phyloP scores from a whole-genome alignment of 1,140 invertebrate genomes.

The Vanessa atalanta region DNA sequence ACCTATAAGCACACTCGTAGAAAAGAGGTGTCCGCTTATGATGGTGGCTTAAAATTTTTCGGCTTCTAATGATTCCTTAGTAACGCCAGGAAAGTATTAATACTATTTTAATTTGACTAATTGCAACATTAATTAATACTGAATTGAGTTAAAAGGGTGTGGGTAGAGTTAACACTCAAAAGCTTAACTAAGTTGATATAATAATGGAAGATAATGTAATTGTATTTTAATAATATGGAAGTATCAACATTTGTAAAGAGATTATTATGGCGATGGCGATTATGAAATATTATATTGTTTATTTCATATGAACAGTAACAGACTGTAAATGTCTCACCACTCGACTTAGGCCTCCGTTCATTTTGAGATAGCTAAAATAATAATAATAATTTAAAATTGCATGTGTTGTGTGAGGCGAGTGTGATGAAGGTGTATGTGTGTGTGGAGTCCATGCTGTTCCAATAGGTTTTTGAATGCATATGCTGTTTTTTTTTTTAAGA shows the following conservation, averaged over 20 bases:
- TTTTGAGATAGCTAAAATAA: too few relatives aligned
- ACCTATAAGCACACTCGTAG: conserved; percentile 8
- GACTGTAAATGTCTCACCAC: too few relatives aligned
- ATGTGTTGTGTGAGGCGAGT: too few relatives aligned
- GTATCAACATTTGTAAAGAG: background rate
- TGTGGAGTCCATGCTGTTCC: too few relatives aligned
- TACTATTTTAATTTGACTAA: conserved; percentile 70
- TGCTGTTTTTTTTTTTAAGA: too few relatives aligned
- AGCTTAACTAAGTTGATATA: conserved; percentile 16
- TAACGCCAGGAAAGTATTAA: conserved; percentile 65
- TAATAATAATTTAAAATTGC: too few relatives aligned
- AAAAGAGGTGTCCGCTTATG: conserved; percentile 24
- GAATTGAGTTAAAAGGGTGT: conserved; percentile 42
- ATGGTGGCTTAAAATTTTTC: conserved; percentile 32
- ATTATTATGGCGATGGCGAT: too few relatives aligned
- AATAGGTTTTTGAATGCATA: too few relatives aligned
- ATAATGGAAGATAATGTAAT: conserved; percentile 19
- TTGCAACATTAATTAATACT: conserved; percentile 59
- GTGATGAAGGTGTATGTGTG: too few relatives aligned
- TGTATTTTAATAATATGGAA: conserved; percentile 3
- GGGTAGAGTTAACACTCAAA: conserved; percentile 27
- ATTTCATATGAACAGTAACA: too few relatives aligned
- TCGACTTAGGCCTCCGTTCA: too few relatives aligned
- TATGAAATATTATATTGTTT: too few relatives aligned
- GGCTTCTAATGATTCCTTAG: conserved; percentile 51